Evolutionary conservation across 2,113 vertebrate genomes (phyloP).

Genomic region (Cyanoderma ruficeps): DNA sequence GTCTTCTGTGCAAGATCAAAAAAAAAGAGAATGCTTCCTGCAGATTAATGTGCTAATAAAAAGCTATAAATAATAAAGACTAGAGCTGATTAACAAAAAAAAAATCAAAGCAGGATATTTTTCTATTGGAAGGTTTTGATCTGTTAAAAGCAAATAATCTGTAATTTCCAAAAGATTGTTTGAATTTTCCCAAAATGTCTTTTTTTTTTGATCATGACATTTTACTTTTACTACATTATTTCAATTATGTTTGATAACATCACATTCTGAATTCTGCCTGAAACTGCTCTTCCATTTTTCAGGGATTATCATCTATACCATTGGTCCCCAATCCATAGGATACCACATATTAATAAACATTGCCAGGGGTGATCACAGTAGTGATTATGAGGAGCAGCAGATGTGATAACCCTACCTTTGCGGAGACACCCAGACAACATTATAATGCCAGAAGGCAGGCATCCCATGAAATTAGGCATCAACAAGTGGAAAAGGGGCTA

Average conservation of each 20-base stretch:
- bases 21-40: not conserved
- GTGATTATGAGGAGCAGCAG: not conserved
- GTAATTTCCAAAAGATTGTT: not conserved
- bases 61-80: not conserved
- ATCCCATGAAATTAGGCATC: not conserved
- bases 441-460: not conserved
- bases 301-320: not conserved
- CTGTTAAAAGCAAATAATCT: not conserved
- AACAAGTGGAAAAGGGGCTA: not conserved
- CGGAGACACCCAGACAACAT: not conserved
- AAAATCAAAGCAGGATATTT: not conserved
- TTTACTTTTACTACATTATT: not conserved
- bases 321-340: not conserved
- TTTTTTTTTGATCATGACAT: not conserved
- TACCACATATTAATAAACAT: not conserved
- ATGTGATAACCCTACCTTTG: fast-evolving
- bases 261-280: not conserved
- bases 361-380: not conserved
- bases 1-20: not conserved
- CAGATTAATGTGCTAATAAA: not conserved
- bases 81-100: not conserved
- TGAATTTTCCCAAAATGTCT: not conserved
- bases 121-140: not conserved
- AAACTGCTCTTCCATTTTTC: not conserved
- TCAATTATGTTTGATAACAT: not conserved